Percentiles rank a stretch among this genome's conserved stretches.
phyloP scores from a whole-genome alignment of 2,113 vertebrate species.

The Ahaetulla prasina region DNA sequence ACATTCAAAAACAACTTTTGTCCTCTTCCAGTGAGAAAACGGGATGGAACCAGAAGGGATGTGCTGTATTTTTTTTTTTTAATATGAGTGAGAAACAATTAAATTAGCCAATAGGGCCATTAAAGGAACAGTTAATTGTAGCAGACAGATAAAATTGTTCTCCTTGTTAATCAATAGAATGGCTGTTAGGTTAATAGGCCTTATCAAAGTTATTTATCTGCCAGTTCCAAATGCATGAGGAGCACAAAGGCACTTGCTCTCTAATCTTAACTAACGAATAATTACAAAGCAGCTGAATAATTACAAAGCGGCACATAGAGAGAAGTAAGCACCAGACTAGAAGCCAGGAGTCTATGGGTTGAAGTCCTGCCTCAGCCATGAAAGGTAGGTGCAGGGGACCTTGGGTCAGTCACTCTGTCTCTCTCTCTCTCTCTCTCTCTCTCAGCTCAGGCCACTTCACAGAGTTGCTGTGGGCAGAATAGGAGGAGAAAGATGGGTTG shows the following conservation, averaged over 20 bases:
- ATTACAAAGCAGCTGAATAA: background rate
- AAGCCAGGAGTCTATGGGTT: background rate
- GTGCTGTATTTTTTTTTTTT: conserved; percentile 25
- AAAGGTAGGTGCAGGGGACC: background rate
- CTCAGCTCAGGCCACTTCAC: background rate
- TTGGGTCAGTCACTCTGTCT: background rate
- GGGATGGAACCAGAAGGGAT: background rate
- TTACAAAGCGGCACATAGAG: background rate
- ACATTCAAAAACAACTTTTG: background rate
- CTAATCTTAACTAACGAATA: background rate
- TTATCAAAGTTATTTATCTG: conserved; percentile 27
- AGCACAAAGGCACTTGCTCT: background rate
- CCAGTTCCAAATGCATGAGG: background rate
- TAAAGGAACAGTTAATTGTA: conserved; percentile 49
- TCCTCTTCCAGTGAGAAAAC: background rate
- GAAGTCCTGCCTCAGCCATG: background rate
- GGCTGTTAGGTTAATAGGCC: conserved; percentile 23
- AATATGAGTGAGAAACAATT: conserved; percentile 44
- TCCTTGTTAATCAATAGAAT: conserved; percentile 45
- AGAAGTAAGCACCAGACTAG: background rate
- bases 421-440: no score
- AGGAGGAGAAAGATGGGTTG: background rate
- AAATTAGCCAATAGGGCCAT: conserved; percentile 42
- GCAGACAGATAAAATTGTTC: conserved; percentile 43
- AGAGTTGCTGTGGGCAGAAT: background rate